Base-by-base conservation (phyloP, 2,797 vertebrate species). In the Halcyon smyrnensis region DNA sequence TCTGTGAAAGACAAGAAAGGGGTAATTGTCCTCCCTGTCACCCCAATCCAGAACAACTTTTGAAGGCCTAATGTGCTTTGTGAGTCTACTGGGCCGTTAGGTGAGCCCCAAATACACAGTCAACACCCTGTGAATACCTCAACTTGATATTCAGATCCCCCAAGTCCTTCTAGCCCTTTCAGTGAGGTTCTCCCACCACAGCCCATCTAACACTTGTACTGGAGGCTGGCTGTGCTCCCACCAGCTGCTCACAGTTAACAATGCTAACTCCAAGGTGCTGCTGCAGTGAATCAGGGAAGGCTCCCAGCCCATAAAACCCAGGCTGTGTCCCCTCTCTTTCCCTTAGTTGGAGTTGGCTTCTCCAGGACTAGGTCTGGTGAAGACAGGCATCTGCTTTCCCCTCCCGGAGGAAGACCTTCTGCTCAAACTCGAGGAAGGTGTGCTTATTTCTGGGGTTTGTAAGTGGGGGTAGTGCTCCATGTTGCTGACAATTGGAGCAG, bases 41-140 rank as follows among this genome's bases (percentile, higher is more conserved):
- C 4, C 5, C 10, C 1, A 1, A 12, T 8, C 17, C 20, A 50
- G 17, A 73, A 18, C 16, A 12, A 2, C 6, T 65, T 41, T 10
- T 28, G 45, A 83, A 69, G 15, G 17, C 20, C 13, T 17, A 4
- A 21, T 2, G 3, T 3, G 2, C 6, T 71, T 45, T 24, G 12
- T 8, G 37, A 77, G 24, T 32, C 39, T 36, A 15, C 32, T 39
- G 30, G 7, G 5, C 30, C 0, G 0, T 41, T 16, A 34, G 5
- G 7, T 1, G 1, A 81, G 10, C 30, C 25, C 28, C 3, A 19
- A 3, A 5, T 36, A 23, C 23, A 53, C 25, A 56, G 13, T 8
- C 7, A 50, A 10, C 0, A 0, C n/a, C 23, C 32, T 9, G 16
- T 8, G 10, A 13, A 7, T 21, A 12, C 54, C 14, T 20, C 12